Evolutionary conservation across 2,888 invertebrate genomes (phyloP).

Genomic region (Pegoplata infirma): DNA sequence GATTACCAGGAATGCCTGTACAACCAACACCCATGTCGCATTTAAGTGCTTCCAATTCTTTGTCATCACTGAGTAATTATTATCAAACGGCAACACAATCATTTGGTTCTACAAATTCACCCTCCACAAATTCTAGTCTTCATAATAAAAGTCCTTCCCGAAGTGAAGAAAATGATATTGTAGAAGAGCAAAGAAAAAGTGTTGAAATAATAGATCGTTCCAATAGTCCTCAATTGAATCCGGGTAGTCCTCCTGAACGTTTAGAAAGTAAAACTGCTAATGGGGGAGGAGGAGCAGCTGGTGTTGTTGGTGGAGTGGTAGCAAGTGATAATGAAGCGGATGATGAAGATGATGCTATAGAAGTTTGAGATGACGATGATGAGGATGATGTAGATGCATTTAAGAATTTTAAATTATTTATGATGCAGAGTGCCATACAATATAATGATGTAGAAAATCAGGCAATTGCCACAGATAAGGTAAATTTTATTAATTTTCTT

Average conservation of each 20-base stretch:
- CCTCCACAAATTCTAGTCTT: slow-evolving; percentile 57
- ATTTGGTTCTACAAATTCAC: slow-evolving; percentile 52
- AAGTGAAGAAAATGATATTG: slow-evolving; percentile 65
- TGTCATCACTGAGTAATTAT: slow-evolving; percentile 80
- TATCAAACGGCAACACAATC: slow-evolving; percentile 77
- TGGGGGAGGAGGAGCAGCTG: neutral
- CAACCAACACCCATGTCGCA: slow-evolving; percentile 73
- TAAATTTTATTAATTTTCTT: no score
- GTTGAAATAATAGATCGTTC: slow-evolving; percentile 64
- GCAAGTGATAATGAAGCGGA: slow-evolving; percentile 59
- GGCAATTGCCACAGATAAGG: slow-evolving; percentile 39
- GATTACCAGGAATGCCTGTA: slow-evolving; percentile 57
- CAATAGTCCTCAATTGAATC: slow-evolving; percentile 77
- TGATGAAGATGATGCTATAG: slow-evolving; percentile 65
- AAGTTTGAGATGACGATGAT: slow-evolving; percentile 64
- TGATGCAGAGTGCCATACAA: slow-evolving; percentile 42
- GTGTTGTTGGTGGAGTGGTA: neutral
- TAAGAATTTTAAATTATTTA: slow-evolving; percentile 38
- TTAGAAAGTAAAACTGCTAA: slow-evolving; percentile 41
- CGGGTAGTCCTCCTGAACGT: slow-evolving; percentile 77
- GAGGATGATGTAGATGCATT: slow-evolving; percentile 54
- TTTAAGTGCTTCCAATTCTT: slow-evolving; percentile 81
- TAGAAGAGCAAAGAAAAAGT: slow-evolving; percentile 46
- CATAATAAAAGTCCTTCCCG: slow-evolving; percentile 57
- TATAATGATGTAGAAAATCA: neutral